phyloP scores from a whole-genome alignment of 2,797 vertebrate genomes.

The Apodemus agrarius region DNA sequence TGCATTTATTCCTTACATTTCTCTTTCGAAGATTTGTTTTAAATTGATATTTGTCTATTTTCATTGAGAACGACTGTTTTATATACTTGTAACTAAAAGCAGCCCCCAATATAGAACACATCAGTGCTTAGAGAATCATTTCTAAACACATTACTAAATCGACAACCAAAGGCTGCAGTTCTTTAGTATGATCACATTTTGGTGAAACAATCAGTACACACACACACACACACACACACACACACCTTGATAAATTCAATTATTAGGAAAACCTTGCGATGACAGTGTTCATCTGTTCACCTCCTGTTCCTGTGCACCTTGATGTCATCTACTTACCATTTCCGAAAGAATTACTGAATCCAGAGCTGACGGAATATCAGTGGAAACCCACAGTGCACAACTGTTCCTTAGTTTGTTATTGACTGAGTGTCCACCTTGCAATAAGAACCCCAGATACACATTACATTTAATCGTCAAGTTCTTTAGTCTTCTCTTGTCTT shows the following conservation, averaged over 20 bases:
- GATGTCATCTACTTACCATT: background rate
- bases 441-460: background rate
- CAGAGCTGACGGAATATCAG: background rate
- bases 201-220: background rate
- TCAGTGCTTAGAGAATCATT: background rate
- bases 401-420: background rate
- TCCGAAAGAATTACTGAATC: background rate
- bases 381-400: background rate
- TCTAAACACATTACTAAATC: background rate
- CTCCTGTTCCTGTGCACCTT: too few species aligned
- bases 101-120: background rate
- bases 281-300: background rate
- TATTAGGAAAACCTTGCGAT: background rate
- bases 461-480: background rate
- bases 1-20: too few species aligned
- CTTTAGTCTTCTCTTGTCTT: background rate
- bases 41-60: background rate
- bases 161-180: background rate
- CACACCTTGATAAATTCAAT: background rate
- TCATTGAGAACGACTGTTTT: background rate
- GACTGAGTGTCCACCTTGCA: background rate
- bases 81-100: background rate
- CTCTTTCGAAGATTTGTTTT: background rate
- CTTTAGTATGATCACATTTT: background rate
- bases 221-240: background rate